Conservation (phyloP, 2,113 vertebrate genomes). For the Mola mola region DNA sequence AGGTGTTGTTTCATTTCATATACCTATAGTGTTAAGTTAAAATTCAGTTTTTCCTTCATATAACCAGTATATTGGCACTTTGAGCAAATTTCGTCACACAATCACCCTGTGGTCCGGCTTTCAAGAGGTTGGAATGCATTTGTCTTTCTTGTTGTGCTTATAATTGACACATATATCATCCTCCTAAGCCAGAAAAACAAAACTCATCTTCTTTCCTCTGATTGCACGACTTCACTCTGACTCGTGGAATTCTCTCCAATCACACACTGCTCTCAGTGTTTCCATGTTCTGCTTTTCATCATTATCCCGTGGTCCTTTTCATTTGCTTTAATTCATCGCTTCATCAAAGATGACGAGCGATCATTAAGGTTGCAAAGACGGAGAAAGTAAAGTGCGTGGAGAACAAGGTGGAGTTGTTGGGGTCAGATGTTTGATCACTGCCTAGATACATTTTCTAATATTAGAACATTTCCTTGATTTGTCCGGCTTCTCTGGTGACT, state of each 20-base stretch:
- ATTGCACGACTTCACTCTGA: conserved; percentile 45
- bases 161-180: conserved; percentile 12
- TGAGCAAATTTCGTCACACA: no score
- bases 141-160: background rate
- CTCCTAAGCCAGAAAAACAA: conserved; percentile 31
- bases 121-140: background rate
- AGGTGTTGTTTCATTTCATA: no score
- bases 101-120: no score
- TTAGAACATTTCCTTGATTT: conserved; percentile 86
- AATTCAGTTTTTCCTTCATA: no score
- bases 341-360: conserved; percentile 2
- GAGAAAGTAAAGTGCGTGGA: conserved; percentile 21
- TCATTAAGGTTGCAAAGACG: background rate
- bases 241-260: conserved; percentile 51
- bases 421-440: conserved; percentile 77
- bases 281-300: conserved; percentile 40
- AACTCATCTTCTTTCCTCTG: conserved; percentile 26
- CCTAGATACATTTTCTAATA: conserved; percentile 87
- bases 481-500: conserved; percentile 81
- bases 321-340: background rate
- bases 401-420: conserved; percentile 56
- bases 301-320: conserved; percentile 1
- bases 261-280: conserved; percentile 28
- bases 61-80: no score
- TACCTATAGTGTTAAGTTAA: no score